Base-by-base conservation (phyloP, 2,888 invertebrate species). In the Drosophila melanosoma region DNA sequence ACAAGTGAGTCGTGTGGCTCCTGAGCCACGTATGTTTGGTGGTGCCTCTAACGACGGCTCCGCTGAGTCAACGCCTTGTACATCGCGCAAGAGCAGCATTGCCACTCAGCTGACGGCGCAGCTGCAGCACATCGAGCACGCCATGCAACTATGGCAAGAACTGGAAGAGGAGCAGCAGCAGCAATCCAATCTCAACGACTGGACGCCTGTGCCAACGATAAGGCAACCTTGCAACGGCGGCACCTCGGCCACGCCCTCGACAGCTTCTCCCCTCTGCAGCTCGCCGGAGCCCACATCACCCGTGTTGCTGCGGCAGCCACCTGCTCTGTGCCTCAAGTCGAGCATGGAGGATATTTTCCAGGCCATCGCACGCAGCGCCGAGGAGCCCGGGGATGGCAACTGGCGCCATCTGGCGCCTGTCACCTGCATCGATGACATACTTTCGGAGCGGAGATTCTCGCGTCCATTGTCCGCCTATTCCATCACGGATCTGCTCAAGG, bases 401-500 rank as follows among this genome's bases (percentile, higher is more conserved):
- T 81, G 87, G 11, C 45, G 45, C 12, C 45, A 15, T 20, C 77
- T 89, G 4, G 81, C 90, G 51, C 92, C 93, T 23, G 91, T 93
- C 45, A 92, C 92, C 75, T 89, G 92, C 57, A 91, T 93, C 69
- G 93, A 93, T 69, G 93, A 93, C 33, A 93, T 93, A 62, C 87
- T 93, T 51, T 91, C 91, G 11, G 91, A 93, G 72, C 90, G 93
- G 0, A 74, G 93, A 4, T 88, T 93, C 69, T 93, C 93, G 1
- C 79, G 93, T 0, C 91, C 93, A 0, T 70, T 93, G 17, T 93
- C 93, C 23, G 92, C 93, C 17, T 93, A 93, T 79, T 93, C 93
- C 73, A 93, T 93, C 75, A 92, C 92, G 54, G 93, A 93, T 85
- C 88, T 93, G 71, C 85, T 93, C 40, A 91, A 90, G 69, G 93